A percentile compares a stretch with the other conserved stretches of the same genome.
phyloP scores from a whole-genome alignment of 30 jellyfish, hydroid and myxozoan genomes.

The Turritopsis dohrnii region DNA sequence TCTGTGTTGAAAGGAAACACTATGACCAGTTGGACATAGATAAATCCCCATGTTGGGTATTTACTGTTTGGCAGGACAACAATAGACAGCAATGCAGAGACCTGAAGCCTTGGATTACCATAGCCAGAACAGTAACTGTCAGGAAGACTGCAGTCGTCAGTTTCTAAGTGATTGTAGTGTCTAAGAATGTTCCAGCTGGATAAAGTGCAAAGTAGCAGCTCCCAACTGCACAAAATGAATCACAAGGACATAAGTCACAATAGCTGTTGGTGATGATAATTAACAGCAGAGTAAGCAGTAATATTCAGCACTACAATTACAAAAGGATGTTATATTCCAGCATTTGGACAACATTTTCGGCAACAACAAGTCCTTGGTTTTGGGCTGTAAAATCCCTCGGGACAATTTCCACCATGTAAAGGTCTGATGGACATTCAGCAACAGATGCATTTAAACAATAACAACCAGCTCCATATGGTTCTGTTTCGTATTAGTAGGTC shows the following conservation, averaged over 20 bases:
- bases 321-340: slow-evolving; percentile 45
- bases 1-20: slow-evolving; percentile 47
- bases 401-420: slow-evolving; percentile 88
- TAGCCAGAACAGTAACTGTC: slow-evolving; percentile 86
- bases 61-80: slow-evolving; percentile 84
- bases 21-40: slow-evolving; percentile 66
- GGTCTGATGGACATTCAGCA: slow-evolving; percentile 60
- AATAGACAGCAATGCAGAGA: slow-evolving; percentile 69
- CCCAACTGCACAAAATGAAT: slow-evolving; percentile 80
- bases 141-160: slow-evolving; percentile 68
- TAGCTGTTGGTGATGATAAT: slow-evolving; percentile 66
- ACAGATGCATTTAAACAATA: slow-evolving; percentile 68
- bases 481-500: slow-evolving; percentile 64
- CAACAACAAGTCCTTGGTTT: slow-evolving; percentile 59
- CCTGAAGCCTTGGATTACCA: slow-evolving; percentile 84
- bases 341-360: slow-evolving; percentile 77
- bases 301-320: slow-evolving; percentile 85
- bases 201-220: slow-evolving; percentile 70
- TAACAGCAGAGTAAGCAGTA: slow-evolving; percentile 71
- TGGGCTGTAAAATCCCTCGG: slow-evolving; percentile 85
- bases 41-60: slow-evolving; percentile 58
- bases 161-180: slow-evolving; percentile 51
- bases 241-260: slow-evolving; percentile 70
- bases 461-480: slow-evolving; percentile 78
- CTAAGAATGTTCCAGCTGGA: slow-evolving; percentile 94